phyloP scores from a whole-genome alignment of 2,888 invertebrate species.

The Erebia epiphron region DNA sequence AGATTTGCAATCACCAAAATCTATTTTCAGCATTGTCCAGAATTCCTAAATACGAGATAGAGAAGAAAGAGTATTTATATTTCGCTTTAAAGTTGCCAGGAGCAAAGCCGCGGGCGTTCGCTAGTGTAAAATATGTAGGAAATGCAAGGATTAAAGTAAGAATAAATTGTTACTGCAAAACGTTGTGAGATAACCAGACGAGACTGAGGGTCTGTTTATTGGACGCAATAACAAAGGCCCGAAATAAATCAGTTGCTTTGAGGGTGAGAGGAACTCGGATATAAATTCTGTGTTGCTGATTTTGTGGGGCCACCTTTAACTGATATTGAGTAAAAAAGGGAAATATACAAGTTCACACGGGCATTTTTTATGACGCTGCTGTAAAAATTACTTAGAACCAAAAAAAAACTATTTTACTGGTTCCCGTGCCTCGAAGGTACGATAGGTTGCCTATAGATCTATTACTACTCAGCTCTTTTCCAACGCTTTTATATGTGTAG shows the following conservation, averaged over 20 bases:
- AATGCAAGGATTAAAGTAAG: neutral
- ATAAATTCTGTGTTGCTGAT: slow-evolving; percentile 11
- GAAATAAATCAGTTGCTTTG: slow-evolving; percentile 14
- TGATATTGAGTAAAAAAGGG: neutral
- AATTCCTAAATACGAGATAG: no score
- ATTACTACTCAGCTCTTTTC: no score
- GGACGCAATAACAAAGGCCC: slow-evolving; percentile 13
- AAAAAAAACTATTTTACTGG: no score
- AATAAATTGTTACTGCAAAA: neutral
- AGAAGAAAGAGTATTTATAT: no score
- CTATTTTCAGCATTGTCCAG: no score
- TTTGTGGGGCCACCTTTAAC: slow-evolving; percentile 8
- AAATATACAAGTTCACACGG: neutral
- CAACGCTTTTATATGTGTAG: no score
- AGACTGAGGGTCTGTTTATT: slow-evolving; percentile 14
- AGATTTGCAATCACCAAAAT: no score
- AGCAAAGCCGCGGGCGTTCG: no score
- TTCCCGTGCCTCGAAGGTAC: no score
- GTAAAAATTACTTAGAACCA: neutral
- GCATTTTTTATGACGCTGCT: neutral
- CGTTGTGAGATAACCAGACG: slow-evolving; percentile 1
- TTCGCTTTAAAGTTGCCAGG: no score
- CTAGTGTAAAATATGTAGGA: neutral
- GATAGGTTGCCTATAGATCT: no score
- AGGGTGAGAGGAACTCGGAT: neutral